Base-by-base conservation (phyloP, 2,113 vertebrate genomes). In the Eptatretus burgeri region DNA sequence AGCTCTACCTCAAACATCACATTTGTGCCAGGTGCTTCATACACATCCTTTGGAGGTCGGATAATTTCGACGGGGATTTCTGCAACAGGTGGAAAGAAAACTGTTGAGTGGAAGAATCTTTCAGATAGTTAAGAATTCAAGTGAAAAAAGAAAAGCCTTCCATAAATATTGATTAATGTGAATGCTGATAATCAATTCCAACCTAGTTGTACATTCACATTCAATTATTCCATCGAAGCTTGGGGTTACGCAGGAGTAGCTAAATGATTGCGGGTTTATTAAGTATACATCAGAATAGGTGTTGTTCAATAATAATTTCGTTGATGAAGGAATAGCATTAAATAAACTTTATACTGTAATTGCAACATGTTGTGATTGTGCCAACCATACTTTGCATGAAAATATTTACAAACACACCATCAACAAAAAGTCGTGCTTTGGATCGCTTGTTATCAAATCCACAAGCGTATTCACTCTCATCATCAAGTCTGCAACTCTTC, bases 381-480 rank as follows among this genome's bases (percentile, higher is more conserved):
- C 27, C 27, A 41, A 41, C 27, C 27, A 41, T 41, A 41, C 27
- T 41, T 17, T 60, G 11, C 56, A 20, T 60, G 9, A 20, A 13
- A 60, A 60, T n/a, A 17, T 60, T 60, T n/a, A 60, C 20, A 65
- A 49, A 64, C 19, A 50, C 72, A 82, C 91, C 91, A 82, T 96
- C 91, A 68, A 96, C 85, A 70, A 96, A 96, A 64, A 96, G 85
- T 56, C 84, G 77, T n/a, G 88, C 91, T 69, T 82, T 80, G 51
- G 83, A 82, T 73, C 82, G 82, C 66, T 80, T 82, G 67, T 96
- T 88, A 49, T 95, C 91, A n/a, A 82, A 75, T 12, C 85, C 87
- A 69, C 91, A 96, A 66, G 86, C 82, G 65, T 95, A 96, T 80
- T 96, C 91, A 73, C 85, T 87, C 66, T 96, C 91, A 71, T 96